Base-by-base conservation (phyloP, 2,113 vertebrate genomes). In the Grallaria varia region DNA sequence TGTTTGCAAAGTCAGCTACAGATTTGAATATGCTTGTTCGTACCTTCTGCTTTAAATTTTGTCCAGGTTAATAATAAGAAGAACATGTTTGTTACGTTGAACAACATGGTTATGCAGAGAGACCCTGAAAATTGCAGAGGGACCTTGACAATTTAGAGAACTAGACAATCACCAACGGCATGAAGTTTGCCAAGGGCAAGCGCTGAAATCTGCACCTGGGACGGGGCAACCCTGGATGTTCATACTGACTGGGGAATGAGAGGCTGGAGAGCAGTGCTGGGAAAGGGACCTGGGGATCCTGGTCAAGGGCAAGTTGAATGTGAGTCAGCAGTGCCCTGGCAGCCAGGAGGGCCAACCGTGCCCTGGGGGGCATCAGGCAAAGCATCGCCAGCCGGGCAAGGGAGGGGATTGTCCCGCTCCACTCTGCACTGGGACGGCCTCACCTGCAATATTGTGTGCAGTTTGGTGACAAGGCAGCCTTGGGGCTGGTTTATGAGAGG, bases 1-100 rank as follows among this genome's bases (percentile, higher is more conserved):
- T 18, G 30, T 63, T 88, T 83, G 63, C 66, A 31, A 74, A 87
- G 64, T 71, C 85, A 89, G 58, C 49, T 78, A 8, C 78, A 52
- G 52, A 50, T 90, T 84, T 74, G 79, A 15, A 22, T n/a, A 13
- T 50, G 15, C 17, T 72, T 80, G 23, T 49, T 60, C 14, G 24
- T 84, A 79, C 42, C 23, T 76, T 80, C 81, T 87, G 62, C 81
- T 95, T 56, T 89, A 8, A 63, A 56, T 91, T 93, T 76, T 68
- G 25, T 69, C 67, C 82, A 69, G 60, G 56, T 89, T 77, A 91
- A 42, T 40, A 91, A 37, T 82, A 83, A 45, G 23, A 47, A 42
- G 1, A 73, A 28, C 9, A 21, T 68, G 23, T 49, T 75, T 86
- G 12, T 63, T 83, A 35, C 63, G 47, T 69, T 63, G 1, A 76